A percentile compares a stretch with the other conserved stretches of the same genome.
Conservation (phyloP, 2,113 vertebrate species). For the Rhinopomastus cyanomelas region DNA sequence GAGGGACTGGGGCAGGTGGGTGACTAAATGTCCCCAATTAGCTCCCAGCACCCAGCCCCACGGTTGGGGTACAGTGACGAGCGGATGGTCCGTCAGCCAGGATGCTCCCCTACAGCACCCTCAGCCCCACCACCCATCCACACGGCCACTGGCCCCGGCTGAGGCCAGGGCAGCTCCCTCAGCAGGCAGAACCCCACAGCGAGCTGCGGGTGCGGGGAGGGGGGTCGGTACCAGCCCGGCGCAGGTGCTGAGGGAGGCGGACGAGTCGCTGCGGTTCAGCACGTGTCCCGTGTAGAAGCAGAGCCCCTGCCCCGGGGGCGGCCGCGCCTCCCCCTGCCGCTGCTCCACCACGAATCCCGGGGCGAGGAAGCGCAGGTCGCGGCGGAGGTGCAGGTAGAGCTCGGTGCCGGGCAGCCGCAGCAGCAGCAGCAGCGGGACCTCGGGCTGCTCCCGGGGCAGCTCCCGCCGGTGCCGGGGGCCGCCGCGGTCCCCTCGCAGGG, state of each 20-base stretch:
- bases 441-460: not conserved
- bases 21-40: fast-evolving
- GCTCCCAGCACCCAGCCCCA: not conserved
- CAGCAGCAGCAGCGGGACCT: slow-evolving; percentile 80
- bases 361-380: slow-evolving; percentile 82
- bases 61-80: fast-evolving
- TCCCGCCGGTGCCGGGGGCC: slow-evolving; percentile 17
- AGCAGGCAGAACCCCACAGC: not conserved
- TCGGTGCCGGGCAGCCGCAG: slow-evolving; percentile 79
- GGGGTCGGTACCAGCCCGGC: slow-evolving; percentile 86
- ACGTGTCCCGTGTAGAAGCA: slow-evolving; percentile 92
- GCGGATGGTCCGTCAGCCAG: not conserved
- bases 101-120: fast-evolving
- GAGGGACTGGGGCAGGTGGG: not conserved
- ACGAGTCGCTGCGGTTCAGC: slow-evolving; percentile 82
- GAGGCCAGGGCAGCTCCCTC: not conserved
- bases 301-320: slow-evolving; percentile 50
- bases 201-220: not conserved
- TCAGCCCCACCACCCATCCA: fast-evolving
- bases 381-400: slow-evolving; percentile 83
- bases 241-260: slow-evolving; percentile 87
- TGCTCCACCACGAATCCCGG: slow-evolving; percentile 84
- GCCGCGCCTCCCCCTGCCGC: slow-evolving; percentile 31
- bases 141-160: fast-evolving
- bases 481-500: slow-evolving; percentile 18